phyloP scores from a whole-genome alignment of 2,888 invertebrate species.

The Phrixothrix hirtus region DNA sequence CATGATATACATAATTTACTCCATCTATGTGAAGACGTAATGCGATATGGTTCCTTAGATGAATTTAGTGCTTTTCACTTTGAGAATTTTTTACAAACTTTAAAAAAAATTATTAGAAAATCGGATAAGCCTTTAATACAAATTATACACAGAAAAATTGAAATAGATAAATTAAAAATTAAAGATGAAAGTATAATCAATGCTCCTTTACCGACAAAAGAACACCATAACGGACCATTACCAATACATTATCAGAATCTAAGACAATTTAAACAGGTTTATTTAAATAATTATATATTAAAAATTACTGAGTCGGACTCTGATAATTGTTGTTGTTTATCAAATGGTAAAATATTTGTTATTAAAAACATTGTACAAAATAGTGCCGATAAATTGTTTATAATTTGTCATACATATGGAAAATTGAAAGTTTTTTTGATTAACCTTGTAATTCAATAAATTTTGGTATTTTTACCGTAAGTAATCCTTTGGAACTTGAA shows the following conservation, averaged over 20 bases:
- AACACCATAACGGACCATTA: conserved; percentile 1
- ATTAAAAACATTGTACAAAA: conserved; percentile 1
- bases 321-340: conserved; percentile 7
- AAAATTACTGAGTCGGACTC: conserved; percentile 1
- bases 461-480: conserved; percentile 3
- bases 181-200: not conserved
- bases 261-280: conserved; percentile 1
- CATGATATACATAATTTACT: conserved; percentile 15
- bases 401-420: not conserved
- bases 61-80: conserved; percentile 12
- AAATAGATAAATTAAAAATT: conserved; percentile 1
- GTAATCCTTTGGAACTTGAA: conserved; percentile 1
- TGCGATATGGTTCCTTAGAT: conserved; percentile 10
- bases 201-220: not conserved
- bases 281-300: conserved; percentile 1
- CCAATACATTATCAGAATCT: not conserved
- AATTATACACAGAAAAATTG: conserved; percentile 3
- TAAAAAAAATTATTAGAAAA: conserved; percentile 1
- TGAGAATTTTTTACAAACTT: conserved; percentile 10
- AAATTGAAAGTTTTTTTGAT: conserved; percentile 2
- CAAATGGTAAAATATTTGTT: conserved; percentile 4
- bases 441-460: conserved; percentile 2
- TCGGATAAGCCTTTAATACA: conserved; percentile 5
- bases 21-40: conserved; percentile 14
- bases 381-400: not conserved